Conservation (phyloP, 2,113 vertebrate species). For the Dasypus novemcinctus region DNA sequence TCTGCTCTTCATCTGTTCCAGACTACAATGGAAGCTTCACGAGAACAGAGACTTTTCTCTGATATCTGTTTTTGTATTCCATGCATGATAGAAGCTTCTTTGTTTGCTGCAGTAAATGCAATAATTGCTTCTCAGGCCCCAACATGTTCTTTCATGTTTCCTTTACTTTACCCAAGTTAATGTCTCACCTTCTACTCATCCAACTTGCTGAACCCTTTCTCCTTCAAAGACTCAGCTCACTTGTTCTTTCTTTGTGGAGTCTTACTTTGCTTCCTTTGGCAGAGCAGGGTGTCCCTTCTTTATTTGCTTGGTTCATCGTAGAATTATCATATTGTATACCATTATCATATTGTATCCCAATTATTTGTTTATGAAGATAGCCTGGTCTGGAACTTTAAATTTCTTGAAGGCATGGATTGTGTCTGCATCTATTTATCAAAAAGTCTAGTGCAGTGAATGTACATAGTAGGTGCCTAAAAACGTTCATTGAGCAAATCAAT, state of each 20-base stretch:
- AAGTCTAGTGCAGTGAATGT: background rate
- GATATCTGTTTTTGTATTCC: rapidly evolving
- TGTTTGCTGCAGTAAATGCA: background rate
- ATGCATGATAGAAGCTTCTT: background rate
- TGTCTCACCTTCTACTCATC: background rate
- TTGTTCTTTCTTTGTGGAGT: too few relatives aligned
- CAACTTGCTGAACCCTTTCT: background rate
- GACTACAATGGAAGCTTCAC: background rate
- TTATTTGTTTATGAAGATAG: background rate
- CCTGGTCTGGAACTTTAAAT: background rate
- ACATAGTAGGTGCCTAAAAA: background rate
- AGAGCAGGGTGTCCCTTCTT: background rate
- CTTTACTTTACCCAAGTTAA: background rate
- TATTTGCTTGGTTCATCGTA: too few relatives aligned
- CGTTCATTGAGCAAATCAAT: background rate
- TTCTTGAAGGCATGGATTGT: background rate
- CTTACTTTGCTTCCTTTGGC: background rate
- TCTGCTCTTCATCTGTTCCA: background rate
- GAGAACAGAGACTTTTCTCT: background rate
- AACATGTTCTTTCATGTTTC: rapidly evolving
- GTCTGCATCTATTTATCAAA: background rate
- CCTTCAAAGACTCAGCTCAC: background rate
- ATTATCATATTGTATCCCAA: background rate
- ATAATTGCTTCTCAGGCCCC: background rate
- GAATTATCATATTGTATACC: background rate